Evolutionary conservation across 2,888 invertebrate genomes (phyloP).

Genomic region (Pheosia tremula): DNA sequence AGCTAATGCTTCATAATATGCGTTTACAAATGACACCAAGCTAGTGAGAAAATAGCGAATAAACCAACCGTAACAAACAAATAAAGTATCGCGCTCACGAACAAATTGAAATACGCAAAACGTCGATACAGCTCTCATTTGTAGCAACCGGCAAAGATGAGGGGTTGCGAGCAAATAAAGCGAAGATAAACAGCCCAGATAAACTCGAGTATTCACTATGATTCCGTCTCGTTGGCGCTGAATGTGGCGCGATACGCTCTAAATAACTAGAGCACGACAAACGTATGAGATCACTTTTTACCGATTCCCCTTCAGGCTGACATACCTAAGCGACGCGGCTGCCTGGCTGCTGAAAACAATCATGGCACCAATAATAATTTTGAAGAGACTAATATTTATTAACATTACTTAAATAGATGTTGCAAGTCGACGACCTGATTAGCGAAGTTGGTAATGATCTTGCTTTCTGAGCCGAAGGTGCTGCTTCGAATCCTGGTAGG

Average conservation of each 20-base stretch:
- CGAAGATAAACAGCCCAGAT: slow-evolving; percentile 42
- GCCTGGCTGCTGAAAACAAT: not conserved
- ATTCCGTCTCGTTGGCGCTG: slow-evolving; percentile 41
- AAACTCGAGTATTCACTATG: slow-evolving; percentile 39
- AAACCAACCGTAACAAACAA: too few relatives aligned
- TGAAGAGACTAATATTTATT: not conserved
- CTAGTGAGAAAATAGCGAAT: too few relatives aligned
- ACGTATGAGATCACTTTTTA: slow-evolving; percentile 21
- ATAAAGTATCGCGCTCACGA: not conserved
- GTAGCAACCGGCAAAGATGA: slow-evolving; percentile 43
- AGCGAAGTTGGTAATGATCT: too few relatives aligned
- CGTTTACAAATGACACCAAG: too few relatives aligned
- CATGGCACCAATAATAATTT: not conserved
- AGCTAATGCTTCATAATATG: too few relatives aligned
- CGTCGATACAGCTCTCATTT: slow-evolving; percentile 38
- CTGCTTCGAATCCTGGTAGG: too few relatives aligned
- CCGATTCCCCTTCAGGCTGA: slow-evolving; percentile 7
- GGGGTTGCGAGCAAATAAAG: slow-evolving; percentile 43
- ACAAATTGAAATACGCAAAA: slow-evolving; percentile 17
- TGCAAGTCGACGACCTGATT: not conserved
- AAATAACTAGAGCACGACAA: slow-evolving; percentile 30
- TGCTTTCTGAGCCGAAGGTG: too few relatives aligned
- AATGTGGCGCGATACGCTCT: slow-evolving; percentile 32
- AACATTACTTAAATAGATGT: slow-evolving; percentile 1
- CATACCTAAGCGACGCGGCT: not conserved